Evolutionary conservation across 1,140 invertebrate species (phyloP).

Genomic region (Zaprionus taronus): DNA sequence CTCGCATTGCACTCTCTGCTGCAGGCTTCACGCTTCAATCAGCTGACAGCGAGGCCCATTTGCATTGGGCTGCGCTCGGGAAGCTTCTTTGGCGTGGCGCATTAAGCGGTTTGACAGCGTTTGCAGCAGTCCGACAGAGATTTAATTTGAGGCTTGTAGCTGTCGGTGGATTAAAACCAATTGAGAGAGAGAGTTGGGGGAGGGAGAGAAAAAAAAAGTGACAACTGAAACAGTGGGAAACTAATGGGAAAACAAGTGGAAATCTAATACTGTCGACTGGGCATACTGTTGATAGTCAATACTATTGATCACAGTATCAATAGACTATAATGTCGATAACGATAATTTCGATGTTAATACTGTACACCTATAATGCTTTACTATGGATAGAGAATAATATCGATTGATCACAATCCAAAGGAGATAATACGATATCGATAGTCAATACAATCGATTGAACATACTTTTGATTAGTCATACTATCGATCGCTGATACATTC

Average conservation of each 20-base stretch:
- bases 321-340: too few species aligned
- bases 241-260: not conserved
- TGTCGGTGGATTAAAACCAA: not conserved
- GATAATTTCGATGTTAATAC: too few species aligned
- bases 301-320: too few species aligned
- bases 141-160: constrained; percentile 3
- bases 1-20: not conserved
- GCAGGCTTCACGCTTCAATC: not conserved
- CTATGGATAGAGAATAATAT: too few species aligned
- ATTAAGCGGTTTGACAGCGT: constrained; percentile 28
- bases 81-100: constrained; percentile 3
- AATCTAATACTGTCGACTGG: too few species aligned
- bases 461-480: too few species aligned
- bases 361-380: too few species aligned
- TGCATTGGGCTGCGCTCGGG: constrained; percentile 34
- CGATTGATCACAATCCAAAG: too few species aligned
- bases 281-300: too few species aligned
- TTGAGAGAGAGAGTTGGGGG: not conserved
- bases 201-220: not conserved
- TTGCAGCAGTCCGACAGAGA: constrained; percentile 8
- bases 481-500: too few species aligned
- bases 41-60: constrained; percentile 39
- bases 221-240: not conserved
- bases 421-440: too few species aligned
- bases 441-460: too few species aligned